Base-by-base conservation (phyloP, 2,888 invertebrate species). In the Scelioninae gen. 2 region DNA sequence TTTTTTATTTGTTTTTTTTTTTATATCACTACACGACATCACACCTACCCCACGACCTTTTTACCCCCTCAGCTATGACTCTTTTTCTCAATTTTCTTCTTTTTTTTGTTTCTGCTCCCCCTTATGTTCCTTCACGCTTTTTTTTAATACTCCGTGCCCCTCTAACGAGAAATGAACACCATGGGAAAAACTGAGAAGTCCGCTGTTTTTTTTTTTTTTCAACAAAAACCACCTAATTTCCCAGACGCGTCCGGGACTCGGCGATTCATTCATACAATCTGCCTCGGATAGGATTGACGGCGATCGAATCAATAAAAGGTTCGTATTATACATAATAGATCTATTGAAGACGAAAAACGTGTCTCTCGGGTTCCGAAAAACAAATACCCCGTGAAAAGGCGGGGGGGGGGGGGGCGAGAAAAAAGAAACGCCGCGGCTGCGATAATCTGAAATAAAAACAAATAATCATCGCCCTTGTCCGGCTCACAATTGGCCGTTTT, bases 401-500 rank as follows among this genome's bases (percentile, higher is more conserved):
- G 6, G 25, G 6, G 6, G 6, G 25, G 6, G 6, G 6, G 25
- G 25, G 6, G 6, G 6, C 4, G 25, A 25, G 6, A 25, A 25
- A 25, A 25, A 25, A 25, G 6, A 6, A 25, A 25, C 6, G 3
- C 25, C 25, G 25, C 3, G 6, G 25, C 25, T n/a, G n/a, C n/a
- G n/a, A n/a, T n/a, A n/a, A n/a, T n/a, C n/a, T n/a, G n/a, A n/a
- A n/a, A n/a, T n/a, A n/a, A n/a, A n/a, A n/a, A n/a, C n/a, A n/a
- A n/a, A n/a, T 25, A 25, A 4, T 25, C 10, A 43, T 57, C 48
- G 25, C 37, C 25, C 53, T 63, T 46, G 50, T 55, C 41, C 13
- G 25, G 2, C 16, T 58, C 31, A 52, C 45, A 70, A 70, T 57
- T 63, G 55, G 22, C 46, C 41, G 60, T 71, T 71, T 45, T 53